Base-by-base conservation (phyloP, 2,797 vertebrate genomes). In the Xenopus petersii region DNA sequence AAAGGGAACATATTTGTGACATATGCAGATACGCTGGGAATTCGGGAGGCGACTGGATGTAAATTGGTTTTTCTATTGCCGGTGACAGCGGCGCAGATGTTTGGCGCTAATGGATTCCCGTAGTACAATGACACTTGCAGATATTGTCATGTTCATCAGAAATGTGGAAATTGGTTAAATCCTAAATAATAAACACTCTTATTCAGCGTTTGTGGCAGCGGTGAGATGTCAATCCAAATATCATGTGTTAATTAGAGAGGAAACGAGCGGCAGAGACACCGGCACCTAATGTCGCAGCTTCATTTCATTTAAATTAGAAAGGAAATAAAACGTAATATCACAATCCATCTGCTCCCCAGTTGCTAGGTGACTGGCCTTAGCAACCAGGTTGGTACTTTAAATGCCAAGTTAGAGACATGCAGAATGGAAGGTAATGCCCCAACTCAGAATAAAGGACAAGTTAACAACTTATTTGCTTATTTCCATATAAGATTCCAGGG, bases 11-110 rank as follows among this genome's bases (percentile, higher is more conserved):
- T 4, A 65, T 70, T 64, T 70, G 46, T 70, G 36, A 60, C 55
- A 70, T 60, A 24, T 70, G 55, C 51, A 58, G 71, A 58, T 46
- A 42, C 62, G 26, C 30, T 48, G 48, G 4, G 47, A 60, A 56
- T n/a, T 47, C 54, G 59, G 47, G 68, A 49, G 65, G 67, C 51
- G 65, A 60, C 42, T 46, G 30, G 17, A 75, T 75, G 73, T 61
- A 68, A 69, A 75, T 75, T 54, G 73, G 5, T 36, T 36, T 47
- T 51, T 9, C 26, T n/a, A 62, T 62, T 13, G 15, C 68, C n/a
- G 21, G n/a, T 70, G 68, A 70, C 68, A 70, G 58, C 65, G 10
- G 12, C 58, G 72, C 72, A 74, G 72, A 60, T 67, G 72, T 68
- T 68, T 30, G 21, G 11, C 11, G 58, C 66, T 75, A 75, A 75